These are phyloP conservation scores for Channa striata DNA, from an alignment of 2,797 vertebrate species.

Conservation along the genomic window DNA sequence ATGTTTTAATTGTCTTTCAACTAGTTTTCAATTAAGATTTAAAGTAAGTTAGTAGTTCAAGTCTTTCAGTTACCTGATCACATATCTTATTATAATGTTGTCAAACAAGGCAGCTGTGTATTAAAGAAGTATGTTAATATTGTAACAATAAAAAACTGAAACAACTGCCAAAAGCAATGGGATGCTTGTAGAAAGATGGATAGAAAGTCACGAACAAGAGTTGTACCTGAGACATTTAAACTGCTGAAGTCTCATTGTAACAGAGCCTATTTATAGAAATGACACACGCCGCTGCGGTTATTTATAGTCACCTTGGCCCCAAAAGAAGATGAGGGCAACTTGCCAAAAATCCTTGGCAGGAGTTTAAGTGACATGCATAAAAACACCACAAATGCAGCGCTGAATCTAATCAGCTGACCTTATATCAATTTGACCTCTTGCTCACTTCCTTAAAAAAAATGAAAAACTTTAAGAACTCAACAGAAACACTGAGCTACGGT, in stretches of 20 bases:
- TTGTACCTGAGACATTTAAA: constrained; percentile 1
- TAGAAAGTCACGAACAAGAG: background rate
- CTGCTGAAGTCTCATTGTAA: constrained; percentile 10
- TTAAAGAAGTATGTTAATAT: background rate
- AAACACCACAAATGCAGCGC: background rate
- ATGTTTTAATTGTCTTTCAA: too few relatives aligned
- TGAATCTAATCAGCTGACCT: background rate
- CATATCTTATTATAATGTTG: background rate
- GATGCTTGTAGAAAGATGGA: background rate
- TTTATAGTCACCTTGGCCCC: background rate
- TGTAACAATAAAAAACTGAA: background rate
- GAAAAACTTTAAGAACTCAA: too few relatives aligned
- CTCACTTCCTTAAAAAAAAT: background rate
- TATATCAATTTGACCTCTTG: background rate
- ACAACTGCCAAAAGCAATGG: background rate
- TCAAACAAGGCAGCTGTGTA: background rate
- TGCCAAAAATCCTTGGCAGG: background rate
- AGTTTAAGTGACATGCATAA: background rate
- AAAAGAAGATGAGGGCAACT: background rate
- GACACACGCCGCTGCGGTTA: constrained; percentile 2
- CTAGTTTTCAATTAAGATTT: too few relatives aligned
- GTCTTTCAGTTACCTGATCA: too few relatives aligned
- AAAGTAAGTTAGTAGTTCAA: too few relatives aligned
- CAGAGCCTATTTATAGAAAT: constrained; percentile 8
- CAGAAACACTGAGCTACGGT: too few relatives aligned